phyloP scores from a whole-genome alignment of 2,797 vertebrate genomes.

The Catamblyrhynchus diadema region DNA sequence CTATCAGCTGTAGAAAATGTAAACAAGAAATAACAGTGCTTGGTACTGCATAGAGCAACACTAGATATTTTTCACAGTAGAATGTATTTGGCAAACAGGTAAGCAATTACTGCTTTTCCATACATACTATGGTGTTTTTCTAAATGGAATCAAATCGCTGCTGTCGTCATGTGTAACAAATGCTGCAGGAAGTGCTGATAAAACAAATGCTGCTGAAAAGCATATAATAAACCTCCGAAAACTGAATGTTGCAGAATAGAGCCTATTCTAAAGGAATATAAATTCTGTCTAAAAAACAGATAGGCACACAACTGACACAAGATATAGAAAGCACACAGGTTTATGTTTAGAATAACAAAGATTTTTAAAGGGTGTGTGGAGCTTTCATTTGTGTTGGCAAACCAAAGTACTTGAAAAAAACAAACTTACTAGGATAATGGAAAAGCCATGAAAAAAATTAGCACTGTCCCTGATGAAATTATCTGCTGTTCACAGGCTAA shows the following conservation, averaged over 20 bases:
- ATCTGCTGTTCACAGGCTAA: neutral
- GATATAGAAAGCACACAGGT: neutral
- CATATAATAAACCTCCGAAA: conserved; percentile 43
- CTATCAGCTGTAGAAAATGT: conserved; percentile 7
- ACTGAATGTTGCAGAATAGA: neutral
- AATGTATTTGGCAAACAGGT: conserved; percentile 33
- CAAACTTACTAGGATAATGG: neutral
- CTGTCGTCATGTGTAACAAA: conserved; percentile 29
- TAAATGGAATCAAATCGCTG: conserved; percentile 43
- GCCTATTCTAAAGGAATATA: conserved; percentile 32
- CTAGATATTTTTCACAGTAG: conserved; percentile 12
- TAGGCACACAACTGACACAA: neutral
- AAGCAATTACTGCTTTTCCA: conserved; percentile 39
- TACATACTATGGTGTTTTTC: conserved; percentile 31
- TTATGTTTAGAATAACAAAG: neutral
- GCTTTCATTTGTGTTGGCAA: neutral
- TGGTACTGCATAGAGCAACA: neutral
- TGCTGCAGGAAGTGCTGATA: conserved; percentile 37
- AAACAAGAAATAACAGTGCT: neutral
- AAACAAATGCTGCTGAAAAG: conserved; percentile 50
- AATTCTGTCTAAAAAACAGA: neutral
- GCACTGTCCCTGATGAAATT: neutral
- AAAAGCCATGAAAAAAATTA: neutral
- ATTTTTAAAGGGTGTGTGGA: neutral
- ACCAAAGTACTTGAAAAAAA: neutral